Evolutionary conservation across 2,113 vertebrate species (phyloP).

Genomic region (Gymnarchus niloticus): DNA sequence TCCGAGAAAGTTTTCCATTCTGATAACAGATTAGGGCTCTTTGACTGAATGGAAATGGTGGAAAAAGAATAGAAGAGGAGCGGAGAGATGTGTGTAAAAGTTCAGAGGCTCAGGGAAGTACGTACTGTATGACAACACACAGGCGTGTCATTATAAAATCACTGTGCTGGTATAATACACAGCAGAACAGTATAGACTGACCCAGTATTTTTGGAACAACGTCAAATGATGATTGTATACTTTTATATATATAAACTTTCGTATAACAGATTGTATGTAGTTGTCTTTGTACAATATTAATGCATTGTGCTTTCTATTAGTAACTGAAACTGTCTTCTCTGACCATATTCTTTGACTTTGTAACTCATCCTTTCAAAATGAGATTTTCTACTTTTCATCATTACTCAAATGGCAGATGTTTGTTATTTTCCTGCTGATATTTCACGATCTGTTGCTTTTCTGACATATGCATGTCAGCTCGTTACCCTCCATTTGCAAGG

Average conservation of each 20-base stretch:
- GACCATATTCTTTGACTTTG: background rate
- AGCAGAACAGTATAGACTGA: background rate
- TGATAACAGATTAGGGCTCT: background rate
- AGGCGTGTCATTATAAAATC: background rate
- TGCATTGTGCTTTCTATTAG: too few relatives aligned
- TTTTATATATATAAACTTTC: background rate
- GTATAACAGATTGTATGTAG: background rate
- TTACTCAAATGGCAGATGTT: conserved; percentile 15
- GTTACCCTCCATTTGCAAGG: conserved; percentile 11
- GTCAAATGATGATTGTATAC: background rate
- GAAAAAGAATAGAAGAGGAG: background rate
- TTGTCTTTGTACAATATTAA: background rate
- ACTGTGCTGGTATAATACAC: background rate
- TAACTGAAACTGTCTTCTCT: too few relatives aligned
- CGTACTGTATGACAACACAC: background rate
- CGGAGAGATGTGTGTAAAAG: background rate
- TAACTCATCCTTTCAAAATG: conserved; percentile 13
- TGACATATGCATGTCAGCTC: conserved; percentile 20
- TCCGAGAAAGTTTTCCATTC: background rate
- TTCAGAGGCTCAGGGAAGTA: background rate
- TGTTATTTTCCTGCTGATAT: conserved; percentile 8
- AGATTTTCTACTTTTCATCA: conserved; percentile 6
- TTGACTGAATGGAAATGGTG: background rate
- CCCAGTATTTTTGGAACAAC: background rate
- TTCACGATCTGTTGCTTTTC: conserved; percentile 18